A percentile compares a stretch with the other conserved stretches of the same genome.
Conservation (phyloP, 1,140 invertebrate genomes). For the Drosophila lini region DNA sequence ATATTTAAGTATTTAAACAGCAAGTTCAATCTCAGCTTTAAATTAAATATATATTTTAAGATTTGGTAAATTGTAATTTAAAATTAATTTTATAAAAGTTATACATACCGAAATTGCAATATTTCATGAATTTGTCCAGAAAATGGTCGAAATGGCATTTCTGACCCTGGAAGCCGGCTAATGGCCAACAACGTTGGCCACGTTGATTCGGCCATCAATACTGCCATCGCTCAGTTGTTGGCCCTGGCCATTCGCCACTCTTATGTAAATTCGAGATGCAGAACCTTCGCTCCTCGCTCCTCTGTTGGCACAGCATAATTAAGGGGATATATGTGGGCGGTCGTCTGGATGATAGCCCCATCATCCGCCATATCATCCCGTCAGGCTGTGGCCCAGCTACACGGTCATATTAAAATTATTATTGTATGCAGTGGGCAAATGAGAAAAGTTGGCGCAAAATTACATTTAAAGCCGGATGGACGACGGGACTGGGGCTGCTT, state of each 20-base stretch:
- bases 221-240: constrained; percentile 46
- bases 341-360: constrained; percentile 41
- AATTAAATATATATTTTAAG: too few relatives aligned
- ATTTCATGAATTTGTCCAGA: background rate
- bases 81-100: background rate
- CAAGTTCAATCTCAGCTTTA: background rate
- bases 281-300: background rate
- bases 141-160: background rate
- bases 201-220: constrained; percentile 69
- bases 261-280: constrained; percentile 45
- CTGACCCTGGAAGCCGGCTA: constrained; percentile 35
- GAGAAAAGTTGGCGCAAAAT: constrained; percentile 69
- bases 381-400: constrained; percentile 31
- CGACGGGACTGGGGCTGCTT: constrained; percentile 20
- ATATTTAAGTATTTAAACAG: background rate
- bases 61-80: background rate
- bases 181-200: constrained; percentile 43
- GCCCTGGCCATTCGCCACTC: constrained; percentile 20
- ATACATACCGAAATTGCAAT: too few relatives aligned
- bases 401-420: constrained; percentile 75
- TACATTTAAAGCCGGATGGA: constrained; percentile 49
- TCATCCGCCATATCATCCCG: constrained; percentile 44
- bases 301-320: constrained; percentile 57
- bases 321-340: constrained; percentile 70
- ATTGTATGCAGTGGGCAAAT: constrained; percentile 58